A percentile compares a stretch with the other conserved stretches of the same genome.
Conservation (phyloP, 2,113 vertebrate species). For the Mustelus asterias region DNA sequence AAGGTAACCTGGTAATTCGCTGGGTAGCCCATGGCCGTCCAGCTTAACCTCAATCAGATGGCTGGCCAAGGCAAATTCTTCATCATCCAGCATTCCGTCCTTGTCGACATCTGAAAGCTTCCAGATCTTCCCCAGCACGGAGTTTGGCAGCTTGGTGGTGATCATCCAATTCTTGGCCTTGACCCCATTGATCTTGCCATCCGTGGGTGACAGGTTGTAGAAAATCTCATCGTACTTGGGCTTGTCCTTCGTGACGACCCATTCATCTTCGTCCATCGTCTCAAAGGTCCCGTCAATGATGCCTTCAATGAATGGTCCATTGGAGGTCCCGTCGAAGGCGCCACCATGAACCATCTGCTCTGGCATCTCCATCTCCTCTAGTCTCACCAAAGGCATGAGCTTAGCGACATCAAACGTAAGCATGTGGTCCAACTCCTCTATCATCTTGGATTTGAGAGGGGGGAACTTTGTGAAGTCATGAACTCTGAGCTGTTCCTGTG, state of each 20-base stretch:
- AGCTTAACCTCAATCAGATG: slow-evolving; percentile 87
- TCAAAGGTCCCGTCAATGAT: slow-evolving; percentile 53
- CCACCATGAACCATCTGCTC: slow-evolving; percentile 75
- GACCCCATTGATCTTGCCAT: slow-evolving; percentile 80
- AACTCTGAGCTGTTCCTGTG: slow-evolving; percentile 74
- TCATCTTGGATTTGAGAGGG: slow-evolving; percentile 72
- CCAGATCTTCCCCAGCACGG: slow-evolving; percentile 85
- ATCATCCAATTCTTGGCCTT: slow-evolving; percentile 89
- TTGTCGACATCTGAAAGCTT: slow-evolving; percentile 86
- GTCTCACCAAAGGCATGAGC: slow-evolving; percentile 81
- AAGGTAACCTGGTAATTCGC: slow-evolving; percentile 72
- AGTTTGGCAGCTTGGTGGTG: slow-evolving; percentile 82
- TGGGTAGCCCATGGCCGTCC: slow-evolving; percentile 77
- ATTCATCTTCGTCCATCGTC: slow-evolving; percentile 65
- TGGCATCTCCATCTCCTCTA: slow-evolving; percentile 74
- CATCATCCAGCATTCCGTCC: slow-evolving; percentile 85
- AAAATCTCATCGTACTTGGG: slow-evolving; percentile 92
- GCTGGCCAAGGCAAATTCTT: slow-evolving; percentile 85
- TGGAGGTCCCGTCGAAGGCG: slow-evolving; percentile 72
- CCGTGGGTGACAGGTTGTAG: slow-evolving; percentile 77
- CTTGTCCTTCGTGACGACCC: slow-evolving; percentile 90
- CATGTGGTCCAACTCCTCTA: slow-evolving; percentile 73
- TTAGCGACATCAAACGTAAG: slow-evolving; percentile 71
- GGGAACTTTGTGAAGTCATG: slow-evolving; percentile 86
- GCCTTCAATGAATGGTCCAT: slow-evolving; percentile 74